Conservation (phyloP, 2,888 invertebrate genomes). For the Embidobia sp. region DNA sequence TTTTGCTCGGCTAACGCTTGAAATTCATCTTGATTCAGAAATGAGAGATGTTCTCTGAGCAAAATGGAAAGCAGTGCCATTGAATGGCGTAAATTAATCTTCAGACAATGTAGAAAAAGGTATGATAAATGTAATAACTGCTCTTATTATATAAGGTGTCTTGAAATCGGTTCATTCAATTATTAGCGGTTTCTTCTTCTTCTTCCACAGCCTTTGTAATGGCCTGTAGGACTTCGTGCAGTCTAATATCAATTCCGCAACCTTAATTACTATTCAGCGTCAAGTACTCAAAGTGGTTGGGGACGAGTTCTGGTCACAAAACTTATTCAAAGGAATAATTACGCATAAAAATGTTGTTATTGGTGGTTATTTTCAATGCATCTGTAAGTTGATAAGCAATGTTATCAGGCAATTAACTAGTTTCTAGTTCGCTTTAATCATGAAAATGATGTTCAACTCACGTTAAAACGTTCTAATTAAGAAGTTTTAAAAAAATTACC, state of each 20-base stretch:
- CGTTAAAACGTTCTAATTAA: no score
- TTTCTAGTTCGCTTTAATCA: no score
- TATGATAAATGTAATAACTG: slow-evolving; percentile 58
- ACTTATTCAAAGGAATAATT: slow-evolving; percentile 16
- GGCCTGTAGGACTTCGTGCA: slow-evolving; percentile 31
- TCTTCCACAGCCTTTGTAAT: slow-evolving; percentile 41
- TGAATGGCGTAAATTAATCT: slow-evolving; percentile 47
- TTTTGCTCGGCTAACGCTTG: slow-evolving; percentile 7
- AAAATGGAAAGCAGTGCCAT: slow-evolving; percentile 40
- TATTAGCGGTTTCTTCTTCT: slow-evolving; percentile 57
- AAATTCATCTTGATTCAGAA: slow-evolving; percentile 18
- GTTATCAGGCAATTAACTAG: no score
- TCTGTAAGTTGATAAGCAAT: no score
- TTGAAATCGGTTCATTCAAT: slow-evolving; percentile 61
- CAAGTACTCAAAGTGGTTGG: slow-evolving; percentile 39
- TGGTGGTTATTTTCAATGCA: no score
- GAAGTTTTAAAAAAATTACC: no score
- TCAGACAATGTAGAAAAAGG: slow-evolving; percentile 51
- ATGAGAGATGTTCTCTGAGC: slow-evolving; percentile 24
- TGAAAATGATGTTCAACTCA: no score
- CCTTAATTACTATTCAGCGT: slow-evolving; percentile 56
- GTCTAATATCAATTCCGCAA: slow-evolving; percentile 54
- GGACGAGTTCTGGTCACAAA: slow-evolving; percentile 35
- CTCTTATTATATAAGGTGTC: slow-evolving; percentile 59
- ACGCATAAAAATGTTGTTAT: background rate